These are phyloP conservation scores for Tadarida brasiliensis DNA, from an alignment of 2,797 vertebrate species.

Conservation along the genomic window DNA sequence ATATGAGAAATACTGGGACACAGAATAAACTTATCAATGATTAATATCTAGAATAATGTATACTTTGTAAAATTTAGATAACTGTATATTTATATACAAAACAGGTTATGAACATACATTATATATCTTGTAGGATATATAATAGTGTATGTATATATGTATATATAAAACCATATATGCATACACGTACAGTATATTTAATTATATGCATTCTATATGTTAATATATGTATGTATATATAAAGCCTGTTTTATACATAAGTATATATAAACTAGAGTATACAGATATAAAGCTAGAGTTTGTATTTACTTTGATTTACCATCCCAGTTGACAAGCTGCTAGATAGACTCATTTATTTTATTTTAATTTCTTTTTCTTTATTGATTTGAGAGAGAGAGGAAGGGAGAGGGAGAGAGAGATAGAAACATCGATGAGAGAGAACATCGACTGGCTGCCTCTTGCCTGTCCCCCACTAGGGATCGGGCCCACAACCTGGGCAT, in stretches of 20 bases:
- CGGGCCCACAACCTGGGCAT: too few species aligned
- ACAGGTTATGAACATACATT: background rate
- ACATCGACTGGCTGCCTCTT: too few species aligned
- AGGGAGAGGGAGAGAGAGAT: too few species aligned
- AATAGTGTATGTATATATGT: too few species aligned
- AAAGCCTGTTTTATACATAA: background rate
- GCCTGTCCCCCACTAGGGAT: too few species aligned
- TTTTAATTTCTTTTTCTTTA: too few species aligned
- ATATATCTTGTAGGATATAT: background rate
- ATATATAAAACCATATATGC: background rate
- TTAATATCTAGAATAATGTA: background rate
- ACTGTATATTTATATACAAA: background rate
- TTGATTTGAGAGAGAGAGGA: too few species aligned
- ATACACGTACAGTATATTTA: background rate
- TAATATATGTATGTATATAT: background rate
- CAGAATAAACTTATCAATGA: background rate
- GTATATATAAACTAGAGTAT: background rate
- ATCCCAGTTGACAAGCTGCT: background rate
- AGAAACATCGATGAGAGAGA: too few species aligned
- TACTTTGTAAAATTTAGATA: background rate
- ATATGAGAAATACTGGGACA: background rate
- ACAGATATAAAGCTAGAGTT: background rate
- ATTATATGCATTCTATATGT: background rate
- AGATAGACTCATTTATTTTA: background rate
- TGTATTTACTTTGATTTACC: background rate